Evolutionary conservation across 2,797 vertebrate genomes (phyloP).

Genomic region (Chromis chromis): DNA sequence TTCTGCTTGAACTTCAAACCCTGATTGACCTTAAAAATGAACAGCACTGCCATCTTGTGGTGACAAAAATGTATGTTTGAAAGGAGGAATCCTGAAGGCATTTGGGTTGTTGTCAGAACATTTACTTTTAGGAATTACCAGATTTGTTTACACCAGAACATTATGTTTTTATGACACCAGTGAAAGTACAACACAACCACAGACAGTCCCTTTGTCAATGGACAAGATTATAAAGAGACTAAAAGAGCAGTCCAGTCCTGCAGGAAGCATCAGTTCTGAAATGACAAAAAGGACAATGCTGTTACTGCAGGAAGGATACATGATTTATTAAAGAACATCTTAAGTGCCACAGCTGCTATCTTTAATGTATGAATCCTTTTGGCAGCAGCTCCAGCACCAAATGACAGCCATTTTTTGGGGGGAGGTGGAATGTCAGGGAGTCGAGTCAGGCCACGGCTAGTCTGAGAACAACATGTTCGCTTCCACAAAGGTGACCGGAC

Average conservation of each 20-base stretch:
- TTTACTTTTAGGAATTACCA: constrained; percentile 28
- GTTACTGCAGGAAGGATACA: constrained; percentile 34
- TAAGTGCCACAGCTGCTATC: constrained; percentile 6
- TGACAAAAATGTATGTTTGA: not conserved
- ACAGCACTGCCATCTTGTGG: constrained; percentile 62
- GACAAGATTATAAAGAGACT: not conserved
- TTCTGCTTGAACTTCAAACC: not conserved
- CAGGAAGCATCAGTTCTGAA: constrained; percentile 65
- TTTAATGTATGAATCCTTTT: constrained; percentile 27
- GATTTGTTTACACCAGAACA: constrained; percentile 5
- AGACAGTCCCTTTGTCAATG: not conserved
- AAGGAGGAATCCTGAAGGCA: not conserved
- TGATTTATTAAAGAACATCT: constrained; percentile 34
- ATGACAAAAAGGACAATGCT: constrained; percentile 52
- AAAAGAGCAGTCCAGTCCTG: constrained; percentile 4
- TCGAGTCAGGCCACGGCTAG: constrained; percentile 11
- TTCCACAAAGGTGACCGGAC: not conserved
- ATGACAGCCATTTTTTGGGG: not conserved
- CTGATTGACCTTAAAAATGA: not conserved
- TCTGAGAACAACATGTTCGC: constrained; percentile 1
- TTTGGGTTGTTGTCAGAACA: constrained; percentile 19
- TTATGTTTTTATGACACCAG: constrained; percentile 2
- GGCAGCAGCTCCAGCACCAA: constrained; percentile 1
- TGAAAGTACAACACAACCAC: not conserved
- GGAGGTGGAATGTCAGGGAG: not conserved